phyloP scores from a whole-genome alignment of 1,140 invertebrate genomes.

The Teleopsis dalmanni region DNA sequence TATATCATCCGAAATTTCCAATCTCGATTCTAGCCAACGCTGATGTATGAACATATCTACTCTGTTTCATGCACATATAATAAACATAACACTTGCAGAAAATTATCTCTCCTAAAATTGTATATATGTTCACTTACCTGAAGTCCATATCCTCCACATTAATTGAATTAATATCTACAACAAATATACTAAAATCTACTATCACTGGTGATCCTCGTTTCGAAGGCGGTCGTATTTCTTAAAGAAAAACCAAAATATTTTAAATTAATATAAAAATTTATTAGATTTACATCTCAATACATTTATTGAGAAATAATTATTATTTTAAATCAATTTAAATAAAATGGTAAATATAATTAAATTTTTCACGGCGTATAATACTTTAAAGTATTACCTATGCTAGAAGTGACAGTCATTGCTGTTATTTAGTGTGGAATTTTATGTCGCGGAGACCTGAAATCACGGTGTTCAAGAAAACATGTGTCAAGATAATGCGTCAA shows the following conservation, averaged over 20 bases:
- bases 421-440: no score
- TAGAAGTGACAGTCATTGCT: no score
- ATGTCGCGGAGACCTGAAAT: no score
- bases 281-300: not conserved
- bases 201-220: slow-evolving; percentile 58
- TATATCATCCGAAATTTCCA: slow-evolving; percentile 63
- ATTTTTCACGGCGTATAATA: no score
- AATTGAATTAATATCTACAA: slow-evolving; percentile 77
- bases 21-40: slow-evolving; percentile 67
- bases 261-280: not conserved
- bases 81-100: not conserved
- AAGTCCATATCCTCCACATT: slow-evolving; percentile 83
- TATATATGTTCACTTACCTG: slow-evolving; percentile 50
- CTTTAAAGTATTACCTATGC: no score
- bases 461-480: no score
- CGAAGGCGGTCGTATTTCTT: slow-evolving; percentile 65
- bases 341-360: no score
- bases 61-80: slow-evolving; percentile 44
- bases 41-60: slow-evolving; percentile 79
- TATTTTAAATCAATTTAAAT: no score
- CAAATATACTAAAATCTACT: slow-evolving; percentile 69
- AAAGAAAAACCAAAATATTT: slow-evolving; percentile 18
- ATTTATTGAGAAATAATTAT: not conserved
- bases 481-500: no score
- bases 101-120: not conserved